phyloP scores from a whole-genome alignment of 2,888 invertebrate genomes.

The Watsonalla binaria region DNA sequence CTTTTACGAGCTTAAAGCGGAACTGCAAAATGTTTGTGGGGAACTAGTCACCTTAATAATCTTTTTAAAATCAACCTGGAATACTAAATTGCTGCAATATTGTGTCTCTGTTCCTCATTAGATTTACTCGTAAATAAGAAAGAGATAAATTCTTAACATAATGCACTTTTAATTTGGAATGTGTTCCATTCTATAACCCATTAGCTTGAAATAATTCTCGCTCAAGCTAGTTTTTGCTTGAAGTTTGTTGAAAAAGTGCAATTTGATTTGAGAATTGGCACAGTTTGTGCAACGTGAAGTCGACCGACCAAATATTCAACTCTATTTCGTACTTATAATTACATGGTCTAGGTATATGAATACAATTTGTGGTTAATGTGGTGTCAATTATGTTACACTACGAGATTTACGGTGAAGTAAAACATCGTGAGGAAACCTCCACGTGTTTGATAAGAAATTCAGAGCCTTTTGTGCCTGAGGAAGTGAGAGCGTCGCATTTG shows the following conservation, averaged over 20 bases:
- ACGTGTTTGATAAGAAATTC: too few relatives aligned
- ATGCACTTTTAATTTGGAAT: background rate
- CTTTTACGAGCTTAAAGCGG: background rate
- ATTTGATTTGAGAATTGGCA: conserved; percentile 21
- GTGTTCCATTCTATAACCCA: background rate
- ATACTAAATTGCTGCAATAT: background rate
- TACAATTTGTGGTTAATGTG: too few relatives aligned
- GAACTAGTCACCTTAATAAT: background rate
- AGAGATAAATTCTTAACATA: background rate
- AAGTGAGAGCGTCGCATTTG: too few relatives aligned
- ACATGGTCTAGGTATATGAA: too few relatives aligned
- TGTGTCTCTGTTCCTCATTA: background rate
- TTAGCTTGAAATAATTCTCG: background rate
- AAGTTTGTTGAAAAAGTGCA: conserved; percentile 17
- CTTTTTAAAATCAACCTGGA: background rate
- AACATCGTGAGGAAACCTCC: too few relatives aligned
- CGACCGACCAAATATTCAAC: background rate
- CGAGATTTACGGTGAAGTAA: too few relatives aligned
- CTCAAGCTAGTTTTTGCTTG: conserved; percentile 18
- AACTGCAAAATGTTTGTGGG: background rate
- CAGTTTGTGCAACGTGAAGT: conserved; percentile 15
- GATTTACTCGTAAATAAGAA: background rate
- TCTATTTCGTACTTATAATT: conserved; percentile 4
- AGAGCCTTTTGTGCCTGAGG: too few relatives aligned
- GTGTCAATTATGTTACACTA: too few relatives aligned